These are phyloP conservation scores for Corythornis cristatus DNA, from an alignment of 2,113 vertebrate genomes.

Conservation along the genomic window DNA sequence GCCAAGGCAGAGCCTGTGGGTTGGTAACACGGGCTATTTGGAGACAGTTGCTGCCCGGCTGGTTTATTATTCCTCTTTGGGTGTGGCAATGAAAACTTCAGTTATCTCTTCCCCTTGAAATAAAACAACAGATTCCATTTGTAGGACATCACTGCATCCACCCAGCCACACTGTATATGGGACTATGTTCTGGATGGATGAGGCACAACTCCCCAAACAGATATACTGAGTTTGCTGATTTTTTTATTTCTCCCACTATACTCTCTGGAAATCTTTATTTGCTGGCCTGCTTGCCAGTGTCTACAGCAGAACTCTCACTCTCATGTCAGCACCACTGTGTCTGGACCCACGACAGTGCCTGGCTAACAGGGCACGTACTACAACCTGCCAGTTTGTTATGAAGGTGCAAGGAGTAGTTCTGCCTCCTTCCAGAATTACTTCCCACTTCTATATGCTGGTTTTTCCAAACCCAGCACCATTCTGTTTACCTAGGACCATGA, in stretches of 20 bases:
- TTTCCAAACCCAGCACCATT: not conserved
- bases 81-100: not conserved
- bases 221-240: not conserved
- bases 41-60: not conserved
- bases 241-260: not conserved
- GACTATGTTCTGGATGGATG: not conserved
- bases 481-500: not conserved
- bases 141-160: conserved; percentile 2
- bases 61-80: not conserved
- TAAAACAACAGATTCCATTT: conserved; percentile 23
- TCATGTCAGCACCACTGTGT: fast-evolving
- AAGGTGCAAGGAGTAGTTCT: not conserved
- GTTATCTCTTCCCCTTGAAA: not conserved
- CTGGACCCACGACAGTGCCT: not conserved
- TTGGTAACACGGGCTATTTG: not conserved
- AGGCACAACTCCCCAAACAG: not conserved
- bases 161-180: not conserved
- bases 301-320: not conserved
- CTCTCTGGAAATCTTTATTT: not conserved
- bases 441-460: not conserved
- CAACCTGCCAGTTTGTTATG: fast-evolving
- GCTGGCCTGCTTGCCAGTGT: not conserved
- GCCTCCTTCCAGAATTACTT: not conserved
- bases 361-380: fast-evolving
- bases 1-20: not conserved